These are phyloP conservation scores for Cryptoprocta ferox DNA, from an alignment of 2,797 vertebrate species.

Conservation along the genomic window DNA sequence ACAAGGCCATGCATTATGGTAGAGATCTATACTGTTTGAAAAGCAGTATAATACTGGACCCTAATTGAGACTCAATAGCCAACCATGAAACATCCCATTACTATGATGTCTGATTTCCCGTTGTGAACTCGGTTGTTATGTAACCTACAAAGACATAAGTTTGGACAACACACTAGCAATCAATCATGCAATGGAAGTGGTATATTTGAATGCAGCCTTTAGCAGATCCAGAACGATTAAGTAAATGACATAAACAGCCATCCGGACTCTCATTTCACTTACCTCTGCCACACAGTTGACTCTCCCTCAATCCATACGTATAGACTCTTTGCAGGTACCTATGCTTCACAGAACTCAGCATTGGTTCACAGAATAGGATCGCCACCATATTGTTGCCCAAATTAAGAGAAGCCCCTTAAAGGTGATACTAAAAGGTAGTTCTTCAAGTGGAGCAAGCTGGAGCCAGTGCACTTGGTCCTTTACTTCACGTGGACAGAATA, in stretches of 20 bases:
- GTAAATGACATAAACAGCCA: neutral
- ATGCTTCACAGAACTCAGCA: neutral
- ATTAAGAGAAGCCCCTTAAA: neutral
- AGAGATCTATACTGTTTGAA: neutral
- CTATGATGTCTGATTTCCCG: neutral
- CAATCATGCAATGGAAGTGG: neutral
- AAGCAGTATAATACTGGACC: neutral
- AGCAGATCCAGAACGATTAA: neutral
- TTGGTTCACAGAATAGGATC: neutral
- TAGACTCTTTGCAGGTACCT: neutral
- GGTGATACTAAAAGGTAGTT: neutral
- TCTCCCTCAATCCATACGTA: neutral
- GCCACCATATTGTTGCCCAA: neutral
- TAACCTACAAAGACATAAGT: neutral
- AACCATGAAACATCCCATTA: neutral
- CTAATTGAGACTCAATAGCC: neutral
- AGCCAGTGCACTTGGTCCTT: neutral
- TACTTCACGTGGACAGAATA: neutral
- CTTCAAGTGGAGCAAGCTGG: neutral
- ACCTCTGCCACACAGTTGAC: neutral
- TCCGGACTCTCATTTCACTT: neutral
- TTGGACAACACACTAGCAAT: neutral
- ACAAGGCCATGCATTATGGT: neutral
- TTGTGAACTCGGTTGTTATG: neutral
- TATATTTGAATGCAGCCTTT: neutral